Base-by-base conservation (phyloP, 2,797 vertebrate species). In the Apodemus agrarius region DNA sequence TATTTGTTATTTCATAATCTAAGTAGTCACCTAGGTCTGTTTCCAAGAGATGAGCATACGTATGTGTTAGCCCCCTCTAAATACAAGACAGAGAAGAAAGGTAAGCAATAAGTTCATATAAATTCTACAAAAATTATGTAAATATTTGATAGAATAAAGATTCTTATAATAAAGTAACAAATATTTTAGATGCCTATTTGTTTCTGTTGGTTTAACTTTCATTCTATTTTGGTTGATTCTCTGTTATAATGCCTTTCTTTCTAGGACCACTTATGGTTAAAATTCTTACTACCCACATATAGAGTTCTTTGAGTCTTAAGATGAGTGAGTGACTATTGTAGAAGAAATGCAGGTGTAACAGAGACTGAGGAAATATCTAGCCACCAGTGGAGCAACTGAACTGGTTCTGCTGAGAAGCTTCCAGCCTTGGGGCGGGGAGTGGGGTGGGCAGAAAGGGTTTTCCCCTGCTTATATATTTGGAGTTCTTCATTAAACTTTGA, bases 171-270 rank as follows among this genome's bases (percentile, higher is more conserved):
- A 89, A 88, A 40, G 37, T 59, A 21, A 4, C 26, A 59, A 74
- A 24, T 4, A 6, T 12, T 80, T 91, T 6, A 76, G 17, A 89
- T 76, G 31, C 67, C 46, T 14, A 0, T 85, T 79, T 89, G 10
- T 76, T 94, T 92, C 22, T 89, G 17, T 11, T 81, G 49, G 37
- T 22, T 46, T 86, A 94, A 67, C 16, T 89, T 91, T 74, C 65
- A 65, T 74, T 78, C 0, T 11, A 46, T 37, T 91, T 67, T 85
- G 14, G 49, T 69, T n/a, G 17, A 54, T 59, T 87, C 24, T 92
- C 6, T 17, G 6, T 65, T n/a, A 67, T 10, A 10, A 17, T n/a
- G 11, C 13, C 13, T 75, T 43, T 72, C 1, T 52, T 93, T 19
- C 22, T 86, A 75, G 40, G 43, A 0, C n/a, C 29, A 34, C 26